A percentile compares a stretch with the other conserved stretches of the same genome.
phyloP scores from a whole-genome alignment of 2,888 invertebrate genomes.

The Drosophila merina region DNA sequence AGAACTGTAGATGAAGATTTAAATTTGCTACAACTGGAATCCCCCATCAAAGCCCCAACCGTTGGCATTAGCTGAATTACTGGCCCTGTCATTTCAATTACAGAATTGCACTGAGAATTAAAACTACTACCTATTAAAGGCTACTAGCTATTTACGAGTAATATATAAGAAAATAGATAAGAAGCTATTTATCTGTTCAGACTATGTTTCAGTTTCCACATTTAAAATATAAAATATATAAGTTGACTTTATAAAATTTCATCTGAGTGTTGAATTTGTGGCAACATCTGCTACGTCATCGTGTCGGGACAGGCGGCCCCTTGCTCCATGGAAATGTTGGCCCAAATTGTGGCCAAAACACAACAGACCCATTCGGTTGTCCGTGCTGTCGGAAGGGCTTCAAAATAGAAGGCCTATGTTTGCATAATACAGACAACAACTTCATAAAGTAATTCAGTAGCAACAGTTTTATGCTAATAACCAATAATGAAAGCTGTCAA shows the following conservation, averaged over 20 bases:
- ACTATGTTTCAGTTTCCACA: neutral
- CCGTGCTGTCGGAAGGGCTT: conserved; percentile 21
- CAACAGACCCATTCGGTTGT: conserved; percentile 22
- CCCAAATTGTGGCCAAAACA: conserved; percentile 29
- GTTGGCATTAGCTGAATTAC: conserved; percentile 31
- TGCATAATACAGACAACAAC: conserved; percentile 27
- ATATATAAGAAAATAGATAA: neutral
- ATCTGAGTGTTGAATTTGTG: neutral
- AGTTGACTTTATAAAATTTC: neutral
- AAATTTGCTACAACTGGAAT: conserved; percentile 1
- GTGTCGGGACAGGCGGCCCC: conserved; percentile 15
- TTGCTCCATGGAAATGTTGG: conserved; percentile 37
- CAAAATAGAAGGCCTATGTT: conserved; percentile 18
- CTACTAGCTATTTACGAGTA: neutral
- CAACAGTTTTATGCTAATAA: conserved; percentile 32
- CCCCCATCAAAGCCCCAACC: conserved; percentile 14
- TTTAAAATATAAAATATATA: neutral
- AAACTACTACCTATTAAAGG: neutral
- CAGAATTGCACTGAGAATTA: neutral
- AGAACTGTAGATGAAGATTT: conserved; percentile 2
- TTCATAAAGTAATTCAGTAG: conserved; percentile 25
- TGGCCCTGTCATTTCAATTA: conserved; percentile 44
- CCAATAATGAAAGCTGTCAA: conserved; percentile 28
- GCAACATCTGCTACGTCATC: conserved; percentile 33
- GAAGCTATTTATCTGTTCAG: neutral